These are phyloP conservation scores for Tetragonula clypearis DNA, from an alignment of 1,140 invertebrate genomes.

Conservation along the genomic window DNA sequence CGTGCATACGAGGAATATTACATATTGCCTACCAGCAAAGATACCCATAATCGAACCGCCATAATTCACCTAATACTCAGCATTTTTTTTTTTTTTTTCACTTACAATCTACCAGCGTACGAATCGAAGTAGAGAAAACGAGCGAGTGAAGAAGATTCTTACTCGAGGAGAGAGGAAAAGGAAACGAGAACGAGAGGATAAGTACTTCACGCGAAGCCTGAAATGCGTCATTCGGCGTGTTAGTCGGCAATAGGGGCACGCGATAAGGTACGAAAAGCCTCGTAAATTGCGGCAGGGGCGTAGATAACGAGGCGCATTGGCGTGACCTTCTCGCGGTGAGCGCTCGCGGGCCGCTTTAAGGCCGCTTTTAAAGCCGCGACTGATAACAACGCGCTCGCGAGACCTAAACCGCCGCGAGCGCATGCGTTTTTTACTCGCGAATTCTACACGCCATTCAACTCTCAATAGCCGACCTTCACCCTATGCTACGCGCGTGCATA, in stretches of 20 bases:
- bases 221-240: constrained; percentile 27
- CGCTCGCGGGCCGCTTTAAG: constrained; percentile 46
- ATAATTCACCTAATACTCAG: neutral
- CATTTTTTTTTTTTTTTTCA: neutral
- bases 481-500: constrained; percentile 49
- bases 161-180: too few relatives aligned
- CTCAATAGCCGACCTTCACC: constrained; percentile 76
- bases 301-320: constrained; percentile 70
- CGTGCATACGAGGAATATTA: neutral
- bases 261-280: constrained; percentile 60
- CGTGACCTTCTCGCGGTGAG: constrained; percentile 69
- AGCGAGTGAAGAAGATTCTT: too few relatives aligned
- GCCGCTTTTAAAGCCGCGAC: constrained; percentile 58
- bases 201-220: neutral
- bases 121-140: neutral
- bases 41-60: neutral
- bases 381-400: constrained; percentile 66
- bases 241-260: constrained; percentile 57
- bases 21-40: neutral
- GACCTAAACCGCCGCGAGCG: neutral
- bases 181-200: neutral
- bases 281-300: constrained; percentile 60
- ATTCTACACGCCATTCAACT: constrained; percentile 64
- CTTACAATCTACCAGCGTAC: neutral
- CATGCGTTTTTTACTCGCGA: constrained; percentile 43